Percentiles rank a stretch among this genome's conserved stretches.
Evolutionary conservation across 2,797 vertebrate genomes (phyloP).

Genomic region (Odontamblyopus rebecca): DNA sequence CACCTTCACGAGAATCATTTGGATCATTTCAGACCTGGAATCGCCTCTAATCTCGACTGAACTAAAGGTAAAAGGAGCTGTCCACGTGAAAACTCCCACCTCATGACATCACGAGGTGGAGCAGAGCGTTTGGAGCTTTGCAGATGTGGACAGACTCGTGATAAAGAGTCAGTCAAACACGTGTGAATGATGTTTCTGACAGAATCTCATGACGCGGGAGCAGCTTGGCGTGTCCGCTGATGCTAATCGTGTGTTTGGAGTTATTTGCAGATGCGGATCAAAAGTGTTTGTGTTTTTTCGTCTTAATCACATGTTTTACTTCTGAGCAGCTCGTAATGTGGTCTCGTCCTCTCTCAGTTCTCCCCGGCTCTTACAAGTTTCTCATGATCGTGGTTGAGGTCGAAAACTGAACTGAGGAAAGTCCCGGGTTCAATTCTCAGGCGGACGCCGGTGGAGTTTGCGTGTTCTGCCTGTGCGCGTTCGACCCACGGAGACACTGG

Average conservation of each 20-base stretch:
- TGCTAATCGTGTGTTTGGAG: neutral
- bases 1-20: no score
- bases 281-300: neutral
- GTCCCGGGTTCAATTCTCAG: neutral
- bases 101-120: no score
- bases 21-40: no score
- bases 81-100: no score
- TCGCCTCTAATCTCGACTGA: no score
- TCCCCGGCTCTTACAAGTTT: neutral
- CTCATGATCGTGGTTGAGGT: neutral
- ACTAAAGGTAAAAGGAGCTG: no score
- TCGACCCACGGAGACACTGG: no score
- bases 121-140: no score
- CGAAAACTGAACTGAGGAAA: neutral
- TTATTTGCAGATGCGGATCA: neutral
- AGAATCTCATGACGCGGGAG: no score
- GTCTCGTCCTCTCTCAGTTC: neutral
- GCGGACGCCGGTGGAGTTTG: neutral
- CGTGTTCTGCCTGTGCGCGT: neutral
- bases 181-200: no score
- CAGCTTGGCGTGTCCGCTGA: neutral
- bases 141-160: no score
- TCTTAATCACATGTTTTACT: constrained; percentile 3
- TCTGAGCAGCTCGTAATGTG: neutral
- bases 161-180: no score